Conservation (phyloP, 2,888 invertebrate species). For the Macroteleia sp. region DNA sequence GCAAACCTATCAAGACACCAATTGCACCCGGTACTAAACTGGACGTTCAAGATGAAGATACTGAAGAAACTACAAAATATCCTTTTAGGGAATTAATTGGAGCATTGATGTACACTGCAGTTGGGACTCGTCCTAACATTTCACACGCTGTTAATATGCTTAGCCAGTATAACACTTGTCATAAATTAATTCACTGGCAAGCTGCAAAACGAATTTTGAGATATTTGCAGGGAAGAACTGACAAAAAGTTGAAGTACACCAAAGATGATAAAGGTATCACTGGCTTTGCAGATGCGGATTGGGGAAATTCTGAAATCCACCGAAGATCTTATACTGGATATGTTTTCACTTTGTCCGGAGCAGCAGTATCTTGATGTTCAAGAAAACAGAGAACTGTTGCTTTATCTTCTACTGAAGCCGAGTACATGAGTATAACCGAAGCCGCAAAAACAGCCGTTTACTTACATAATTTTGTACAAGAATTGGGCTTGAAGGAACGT, state of each 20-base stretch:
- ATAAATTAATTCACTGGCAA: not conserved
- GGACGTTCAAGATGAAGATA: not conserved
- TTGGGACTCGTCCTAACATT: not conserved
- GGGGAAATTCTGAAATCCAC: not conserved
- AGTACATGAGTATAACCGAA: not conserved
- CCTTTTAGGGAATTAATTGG: constrained; percentile 25
- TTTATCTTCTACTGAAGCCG: not conserved
- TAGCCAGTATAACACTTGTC: not conserved
- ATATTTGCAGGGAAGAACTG: not conserved
- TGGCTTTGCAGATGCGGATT: constrained; percentile 3
- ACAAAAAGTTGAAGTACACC: not conserved
- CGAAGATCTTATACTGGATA: not conserved
- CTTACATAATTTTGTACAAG: not conserved
- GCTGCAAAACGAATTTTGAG: not conserved
- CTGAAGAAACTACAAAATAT: not conserved
- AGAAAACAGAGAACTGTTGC: not conserved
- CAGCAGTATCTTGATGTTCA: constrained; percentile 3
- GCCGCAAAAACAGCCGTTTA: not conserved
- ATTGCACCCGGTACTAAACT: constrained; percentile 22
- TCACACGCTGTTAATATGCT: not conserved
- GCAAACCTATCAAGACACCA: constrained; percentile 69
- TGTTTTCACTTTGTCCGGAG: not conserved
- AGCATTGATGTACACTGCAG: not conserved
- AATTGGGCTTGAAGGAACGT: not conserved
- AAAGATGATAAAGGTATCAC: not conserved